phyloP scores from a whole-genome alignment of 2,888 invertebrate species.

The Plagodis pulveraria region DNA sequence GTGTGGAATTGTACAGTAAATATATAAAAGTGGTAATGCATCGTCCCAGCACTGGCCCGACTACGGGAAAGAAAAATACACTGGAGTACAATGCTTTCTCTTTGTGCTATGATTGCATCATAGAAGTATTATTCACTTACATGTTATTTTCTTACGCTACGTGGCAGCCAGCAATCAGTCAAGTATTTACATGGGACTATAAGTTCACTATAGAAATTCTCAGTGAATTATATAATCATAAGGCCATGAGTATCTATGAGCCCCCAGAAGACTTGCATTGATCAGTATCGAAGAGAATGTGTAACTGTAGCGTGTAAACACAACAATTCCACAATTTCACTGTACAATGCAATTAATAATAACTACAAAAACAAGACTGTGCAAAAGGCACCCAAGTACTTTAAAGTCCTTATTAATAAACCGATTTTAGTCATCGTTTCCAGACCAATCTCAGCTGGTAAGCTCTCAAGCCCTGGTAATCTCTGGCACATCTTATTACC shows the following conservation, averaged over 20 bases:
- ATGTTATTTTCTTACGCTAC: constrained; percentile 3
- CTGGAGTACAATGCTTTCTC: background rate
- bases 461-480: too few species aligned
- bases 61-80: background rate
- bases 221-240: background rate
- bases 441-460: too few species aligned
- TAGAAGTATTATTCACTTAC: too few species aligned
- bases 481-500: too few species aligned
- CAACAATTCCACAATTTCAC: constrained; percentile 4
- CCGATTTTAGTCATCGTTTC: too few species aligned
- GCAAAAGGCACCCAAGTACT: constrained; percentile 6
- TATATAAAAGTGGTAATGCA: background rate
- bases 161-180: background rate
- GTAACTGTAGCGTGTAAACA: background rate
- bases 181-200: background rate
- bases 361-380: constrained; percentile 7
- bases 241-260: too few species aligned
- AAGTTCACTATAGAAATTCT: background rate
- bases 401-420: background rate
- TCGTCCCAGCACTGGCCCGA: constrained; percentile 1
- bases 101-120: constrained; percentile 1
- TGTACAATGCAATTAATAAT: constrained; percentile 7
- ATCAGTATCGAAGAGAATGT: constrained; percentile 3
- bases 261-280: background rate
- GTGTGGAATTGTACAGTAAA: background rate